Percentiles rank a stretch among this genome's conserved stretches.
Evolutionary conservation across 2,888 invertebrate species (phyloP).

Genomic region (Antheraea yamamai): DNA sequence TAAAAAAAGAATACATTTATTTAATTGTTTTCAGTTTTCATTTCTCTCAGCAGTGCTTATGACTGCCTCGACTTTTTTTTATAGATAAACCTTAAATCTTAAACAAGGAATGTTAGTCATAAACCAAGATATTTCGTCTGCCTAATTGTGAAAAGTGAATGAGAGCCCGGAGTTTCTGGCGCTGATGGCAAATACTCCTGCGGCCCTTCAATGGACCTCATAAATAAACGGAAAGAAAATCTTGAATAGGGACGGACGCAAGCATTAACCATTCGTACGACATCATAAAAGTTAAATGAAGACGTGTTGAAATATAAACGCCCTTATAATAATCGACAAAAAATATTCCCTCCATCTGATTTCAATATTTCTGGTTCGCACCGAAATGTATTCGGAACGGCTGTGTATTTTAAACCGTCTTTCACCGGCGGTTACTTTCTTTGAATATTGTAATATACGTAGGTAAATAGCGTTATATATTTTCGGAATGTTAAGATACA

Average conservation of each 20-base stretch:
- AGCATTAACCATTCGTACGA: constrained; percentile 34
- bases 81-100: too few relatives aligned
- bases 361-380: constrained; percentile 3
- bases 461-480: neutral
- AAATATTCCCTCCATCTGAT: constrained; percentile 1
- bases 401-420: neutral
- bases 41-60: too few relatives aligned
- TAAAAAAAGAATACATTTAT: too few relatives aligned
- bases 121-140: neutral
- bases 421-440: neutral
- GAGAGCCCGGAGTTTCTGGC: neutral
- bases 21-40: too few relatives aligned
- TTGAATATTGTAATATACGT: neutral
- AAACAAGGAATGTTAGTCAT: neutral
- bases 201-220: neutral
- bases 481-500: neutral
- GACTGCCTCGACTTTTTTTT: too few relatives aligned
- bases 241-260: constrained; percentile 3
- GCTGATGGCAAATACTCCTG: neutral
- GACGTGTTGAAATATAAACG: constrained; percentile 33
- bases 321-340: constrained; percentile 17
- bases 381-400: constrained; percentile 11
- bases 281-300: constrained; percentile 31
- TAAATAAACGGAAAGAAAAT: constrained; percentile 6
- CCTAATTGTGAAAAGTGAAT: neutral